Evolutionary conservation across 1,140 invertebrate genomes (phyloP).

Genomic region (Homalodisca vitripennis): DNA sequence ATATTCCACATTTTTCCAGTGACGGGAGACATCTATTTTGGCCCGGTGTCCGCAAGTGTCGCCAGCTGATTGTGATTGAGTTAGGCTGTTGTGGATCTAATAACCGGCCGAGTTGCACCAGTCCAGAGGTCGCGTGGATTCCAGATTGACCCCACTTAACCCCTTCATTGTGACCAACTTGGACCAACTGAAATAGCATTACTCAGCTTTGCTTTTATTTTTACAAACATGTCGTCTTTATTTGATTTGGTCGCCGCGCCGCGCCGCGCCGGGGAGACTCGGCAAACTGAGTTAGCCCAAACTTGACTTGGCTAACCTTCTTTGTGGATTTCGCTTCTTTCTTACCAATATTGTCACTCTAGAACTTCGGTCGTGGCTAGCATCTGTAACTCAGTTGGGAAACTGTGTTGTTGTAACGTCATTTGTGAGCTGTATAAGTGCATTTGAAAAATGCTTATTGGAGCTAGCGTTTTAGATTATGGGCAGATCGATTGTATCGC

Average conservation of each 20-base stretch:
- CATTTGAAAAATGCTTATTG: too few relatives aligned
- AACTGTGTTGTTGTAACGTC: too few relatives aligned
- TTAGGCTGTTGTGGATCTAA: slow-evolving; percentile 13
- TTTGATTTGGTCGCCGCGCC: not conserved
- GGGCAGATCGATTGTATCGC: too few relatives aligned
- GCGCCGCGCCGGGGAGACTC: too few relatives aligned
- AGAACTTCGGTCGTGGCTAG: too few relatives aligned
- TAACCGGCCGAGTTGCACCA: not conserved
- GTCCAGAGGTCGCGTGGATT: slow-evolving; percentile 11
- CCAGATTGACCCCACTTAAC: slow-evolving; percentile 23
- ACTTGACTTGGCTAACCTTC: not conserved
- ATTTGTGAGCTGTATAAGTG: too few relatives aligned
- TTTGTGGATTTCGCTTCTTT: not conserved
- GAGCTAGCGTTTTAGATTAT: too few relatives aligned
- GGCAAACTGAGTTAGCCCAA: not conserved
- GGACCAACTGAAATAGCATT: not conserved
- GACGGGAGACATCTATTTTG: too few relatives aligned
- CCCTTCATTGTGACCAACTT: slow-evolving; percentile 18
- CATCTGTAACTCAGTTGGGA: too few relatives aligned
- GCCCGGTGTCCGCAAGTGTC: too few relatives aligned
- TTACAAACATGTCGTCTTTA: not conserved
- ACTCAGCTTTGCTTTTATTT: not conserved
- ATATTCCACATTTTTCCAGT: too few relatives aligned
- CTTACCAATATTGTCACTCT: not conserved
- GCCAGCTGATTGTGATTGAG: slow-evolving; percentile 12